A percentile compares a stretch with the other conserved stretches of the same genome.
Evolutionary conservation across 1,140 invertebrate genomes (phyloP).

Genomic region (Mycetomoellerius zeteki): DNA sequence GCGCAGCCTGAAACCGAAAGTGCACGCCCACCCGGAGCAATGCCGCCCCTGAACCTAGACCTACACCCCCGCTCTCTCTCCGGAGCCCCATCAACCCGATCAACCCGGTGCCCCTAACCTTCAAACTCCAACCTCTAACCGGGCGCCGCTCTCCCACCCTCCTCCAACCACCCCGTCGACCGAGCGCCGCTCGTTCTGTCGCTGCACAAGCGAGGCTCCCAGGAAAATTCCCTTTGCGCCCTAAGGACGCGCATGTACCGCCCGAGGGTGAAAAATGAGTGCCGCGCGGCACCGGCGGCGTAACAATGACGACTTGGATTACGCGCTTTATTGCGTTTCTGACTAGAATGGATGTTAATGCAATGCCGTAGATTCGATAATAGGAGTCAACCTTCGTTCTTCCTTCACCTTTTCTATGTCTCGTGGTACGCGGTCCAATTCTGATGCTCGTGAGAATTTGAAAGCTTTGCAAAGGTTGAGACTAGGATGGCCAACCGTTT

Average conservation of each 20-base stretch:
- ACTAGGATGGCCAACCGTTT: neutral
- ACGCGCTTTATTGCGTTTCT: slow-evolving; percentile 57
- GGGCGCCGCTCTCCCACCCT: slow-evolving; percentile 44
- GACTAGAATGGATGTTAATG: slow-evolving; percentile 42
- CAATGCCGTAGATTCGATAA: slow-evolving; percentile 24
- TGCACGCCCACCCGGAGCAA: slow-evolving; percentile 82
- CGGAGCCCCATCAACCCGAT: slow-evolving; percentile 79
- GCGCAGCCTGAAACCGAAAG: slow-evolving; percentile 84
- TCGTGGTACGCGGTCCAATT: neutral
- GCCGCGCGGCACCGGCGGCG: slow-evolving; percentile 22
- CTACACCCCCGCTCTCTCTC: slow-evolving; percentile 79
- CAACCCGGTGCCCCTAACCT: slow-evolving; percentile 85
- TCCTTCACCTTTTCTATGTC: neutral
- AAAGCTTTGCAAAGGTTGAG: neutral
- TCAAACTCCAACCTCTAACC: slow-evolving; percentile 73
- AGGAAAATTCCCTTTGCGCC: slow-evolving; percentile 42
- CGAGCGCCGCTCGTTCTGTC: slow-evolving; percentile 31
- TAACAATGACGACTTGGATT: slow-evolving; percentile 63
- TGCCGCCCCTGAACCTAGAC: slow-evolving; percentile 84
- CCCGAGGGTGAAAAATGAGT: slow-evolving; percentile 49
- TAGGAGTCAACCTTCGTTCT: neutral
- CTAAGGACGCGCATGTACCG: slow-evolving; percentile 44
- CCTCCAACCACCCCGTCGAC: slow-evolving; percentile 23
- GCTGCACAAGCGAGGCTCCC: slow-evolving; percentile 35
- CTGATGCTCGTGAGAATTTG: slow-evolving; percentile 31